phyloP scores from a whole-genome alignment of 2,113 vertebrate genomes.

The Pluvianellus socialis region DNA sequence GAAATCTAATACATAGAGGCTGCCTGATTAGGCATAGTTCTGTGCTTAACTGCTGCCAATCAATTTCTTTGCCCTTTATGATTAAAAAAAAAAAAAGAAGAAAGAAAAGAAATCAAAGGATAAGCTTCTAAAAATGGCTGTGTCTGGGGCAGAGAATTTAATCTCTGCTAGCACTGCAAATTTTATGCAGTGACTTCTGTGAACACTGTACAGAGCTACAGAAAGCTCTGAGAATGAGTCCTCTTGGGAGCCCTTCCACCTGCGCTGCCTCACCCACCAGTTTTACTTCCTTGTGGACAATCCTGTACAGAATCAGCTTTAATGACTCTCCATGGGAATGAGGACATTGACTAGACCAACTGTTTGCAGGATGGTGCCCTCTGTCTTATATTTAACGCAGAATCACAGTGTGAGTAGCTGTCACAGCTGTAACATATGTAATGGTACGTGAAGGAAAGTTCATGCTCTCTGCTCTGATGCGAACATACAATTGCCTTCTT shows the following conservation, averaged over 20 bases:
- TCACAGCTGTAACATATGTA: neutral
- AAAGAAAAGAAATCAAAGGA: neutral
- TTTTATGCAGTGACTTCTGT: neutral
- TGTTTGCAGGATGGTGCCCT: neutral
- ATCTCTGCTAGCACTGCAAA: neutral
- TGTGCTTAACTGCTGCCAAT: neutral
- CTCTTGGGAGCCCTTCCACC: neutral
- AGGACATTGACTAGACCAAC: neutral
- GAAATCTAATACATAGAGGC: neutral
- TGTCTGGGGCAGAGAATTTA: neutral
- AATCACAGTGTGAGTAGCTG: neutral
- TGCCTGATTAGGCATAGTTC: neutral
- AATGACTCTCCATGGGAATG: neutral
- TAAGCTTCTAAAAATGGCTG: neutral
- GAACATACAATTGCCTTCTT: neutral
- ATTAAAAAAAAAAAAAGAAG: neutral
- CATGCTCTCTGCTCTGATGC: neutral
- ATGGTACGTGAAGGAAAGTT: neutral
- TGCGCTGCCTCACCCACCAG: fast-evolving
- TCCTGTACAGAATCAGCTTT: neutral
- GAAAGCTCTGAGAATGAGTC: neutral
- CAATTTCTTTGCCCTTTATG: conserved; percentile 3
- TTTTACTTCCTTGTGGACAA: neutral
- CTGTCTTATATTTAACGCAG: neutral
- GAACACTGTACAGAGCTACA: neutral